Evolutionary conservation across 2,888 invertebrate species (phyloP).

Genomic region (Drosophila acutilabella): DNA sequence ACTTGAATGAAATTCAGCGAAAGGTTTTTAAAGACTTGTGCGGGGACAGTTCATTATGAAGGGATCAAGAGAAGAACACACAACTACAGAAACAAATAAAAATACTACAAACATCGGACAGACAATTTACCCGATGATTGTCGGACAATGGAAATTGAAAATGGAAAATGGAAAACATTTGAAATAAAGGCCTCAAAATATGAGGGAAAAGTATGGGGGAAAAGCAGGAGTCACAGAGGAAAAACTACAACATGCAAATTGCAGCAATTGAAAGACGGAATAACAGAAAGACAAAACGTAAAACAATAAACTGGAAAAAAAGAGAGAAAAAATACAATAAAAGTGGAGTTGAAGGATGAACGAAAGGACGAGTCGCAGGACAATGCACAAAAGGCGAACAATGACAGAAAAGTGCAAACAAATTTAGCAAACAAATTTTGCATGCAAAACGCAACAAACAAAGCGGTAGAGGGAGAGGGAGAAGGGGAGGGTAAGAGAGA

Average conservation of each 20-base stretch:
- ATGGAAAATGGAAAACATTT: constrained; percentile 30
- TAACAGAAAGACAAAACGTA: background rate
- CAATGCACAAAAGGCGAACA: constrained; percentile 59
- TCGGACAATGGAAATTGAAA: constrained; percentile 40
- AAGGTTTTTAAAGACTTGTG: background rate
- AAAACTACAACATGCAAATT: constrained; percentile 57
- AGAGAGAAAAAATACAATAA: constrained; percentile 7
- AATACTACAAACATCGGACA: constrained; percentile 21
- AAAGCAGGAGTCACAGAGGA: constrained; percentile 3
- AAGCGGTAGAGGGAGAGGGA: constrained; percentile 8
- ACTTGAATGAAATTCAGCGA: too few relatives aligned
- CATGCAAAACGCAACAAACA: constrained; percentile 70
- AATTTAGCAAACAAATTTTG: constrained; percentile 75
- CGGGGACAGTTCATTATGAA: constrained; percentile 46
- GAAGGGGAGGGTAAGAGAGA: background rate
- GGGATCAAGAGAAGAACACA: constrained; percentile 35
- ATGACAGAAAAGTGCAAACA: constrained; percentile 64
- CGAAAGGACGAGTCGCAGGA: constrained; percentile 22
- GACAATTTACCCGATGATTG: constrained; percentile 51
- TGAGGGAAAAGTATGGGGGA: background rate
- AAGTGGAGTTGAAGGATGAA: constrained; percentile 12
- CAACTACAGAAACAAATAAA: constrained; percentile 17
- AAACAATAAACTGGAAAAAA: background rate
- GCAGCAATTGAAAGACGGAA: constrained; percentile 48
- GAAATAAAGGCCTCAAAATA: constrained; percentile 16